A percentile compares a stretch with the other conserved stretches of the same genome.
phyloP scores from a whole-genome alignment of 2,888 invertebrate genomes.

The Cylloceria caligata region DNA sequence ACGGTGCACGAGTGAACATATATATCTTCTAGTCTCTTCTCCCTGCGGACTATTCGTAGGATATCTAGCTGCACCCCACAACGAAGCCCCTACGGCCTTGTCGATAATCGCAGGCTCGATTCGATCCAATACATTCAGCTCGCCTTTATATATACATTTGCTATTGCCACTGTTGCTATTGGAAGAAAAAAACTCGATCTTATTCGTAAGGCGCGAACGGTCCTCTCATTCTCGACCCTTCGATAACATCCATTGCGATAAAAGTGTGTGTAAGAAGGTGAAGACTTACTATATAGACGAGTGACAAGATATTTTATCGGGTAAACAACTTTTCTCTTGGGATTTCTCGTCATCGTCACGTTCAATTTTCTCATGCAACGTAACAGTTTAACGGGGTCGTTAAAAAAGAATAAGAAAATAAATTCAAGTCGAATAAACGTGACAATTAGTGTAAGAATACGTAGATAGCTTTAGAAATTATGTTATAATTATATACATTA shows the following conservation, averaged over 20 bases:
- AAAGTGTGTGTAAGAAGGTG: constrained; percentile 15
- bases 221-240: constrained; percentile 1
- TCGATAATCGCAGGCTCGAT: constrained; percentile 58
- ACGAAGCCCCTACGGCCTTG: constrained; percentile 39
- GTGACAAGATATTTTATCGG: constrained; percentile 26
- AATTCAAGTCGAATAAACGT: neutral
- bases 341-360: neutral
- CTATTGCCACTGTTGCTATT: constrained; percentile 32
- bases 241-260: constrained; percentile 41
- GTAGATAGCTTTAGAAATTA: neutral
- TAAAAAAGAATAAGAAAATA: neutral
- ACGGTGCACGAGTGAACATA: neutral
- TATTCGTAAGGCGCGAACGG: constrained; percentile 27
- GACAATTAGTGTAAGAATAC: neutral
- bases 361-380: neutral
- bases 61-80: constrained; percentile 18
- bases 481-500: neutral
- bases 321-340: constrained; percentile 27
- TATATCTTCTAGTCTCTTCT: constrained; percentile 20
- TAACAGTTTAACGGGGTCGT: neutral
- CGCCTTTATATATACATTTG: neutral
- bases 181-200: constrained; percentile 53
- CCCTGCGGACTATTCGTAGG: constrained; percentile 17
- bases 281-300: constrained; percentile 20
- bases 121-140: constrained; percentile 50